A percentile compares a stretch with the other conserved stretches of the same genome.
Evolutionary conservation across 2,797 vertebrate genomes (phyloP).

Genomic region (Gobionotothen gibberifrons): DNA sequence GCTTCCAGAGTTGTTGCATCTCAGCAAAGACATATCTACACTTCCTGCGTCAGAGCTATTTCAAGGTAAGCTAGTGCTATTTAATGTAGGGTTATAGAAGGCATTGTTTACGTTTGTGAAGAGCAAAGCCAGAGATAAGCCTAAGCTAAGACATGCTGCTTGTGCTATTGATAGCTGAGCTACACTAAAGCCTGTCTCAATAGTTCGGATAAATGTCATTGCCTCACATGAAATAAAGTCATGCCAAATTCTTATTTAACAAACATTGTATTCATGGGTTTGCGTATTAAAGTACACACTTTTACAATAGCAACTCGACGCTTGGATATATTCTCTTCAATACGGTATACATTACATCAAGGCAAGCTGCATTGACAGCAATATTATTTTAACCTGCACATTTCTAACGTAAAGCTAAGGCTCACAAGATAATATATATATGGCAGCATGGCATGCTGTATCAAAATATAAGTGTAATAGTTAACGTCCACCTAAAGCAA

Average conservation of each 20-base stretch:
- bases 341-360: neutral
- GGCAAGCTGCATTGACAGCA: neutral
- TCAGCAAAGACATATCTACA: neutral
- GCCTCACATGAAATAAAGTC: neutral
- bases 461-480: neutral
- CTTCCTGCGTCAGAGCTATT: neutral
- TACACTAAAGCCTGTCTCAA: neutral
- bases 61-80: conserved; percentile 53
- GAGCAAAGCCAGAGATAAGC: conserved; percentile 14
- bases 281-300: neutral
- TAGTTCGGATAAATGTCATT: neutral
- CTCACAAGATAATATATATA: neutral
- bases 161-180: conserved; percentile 25
- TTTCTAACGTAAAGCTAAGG: neutral
- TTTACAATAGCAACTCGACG: neutral
- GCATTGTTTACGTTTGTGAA: neutral
- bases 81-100: accelerated
- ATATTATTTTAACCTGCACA: neutral
- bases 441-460: neutral
- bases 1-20: neutral
- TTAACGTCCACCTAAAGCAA: too few species aligned
- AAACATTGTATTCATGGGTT: neutral
- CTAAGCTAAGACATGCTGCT: conserved; percentile 7
- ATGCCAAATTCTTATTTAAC: neutral
- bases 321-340: neutral